phyloP scores from a whole-genome alignment of 2,797 vertebrate species.

The Sebastes trivittatus region DNA sequence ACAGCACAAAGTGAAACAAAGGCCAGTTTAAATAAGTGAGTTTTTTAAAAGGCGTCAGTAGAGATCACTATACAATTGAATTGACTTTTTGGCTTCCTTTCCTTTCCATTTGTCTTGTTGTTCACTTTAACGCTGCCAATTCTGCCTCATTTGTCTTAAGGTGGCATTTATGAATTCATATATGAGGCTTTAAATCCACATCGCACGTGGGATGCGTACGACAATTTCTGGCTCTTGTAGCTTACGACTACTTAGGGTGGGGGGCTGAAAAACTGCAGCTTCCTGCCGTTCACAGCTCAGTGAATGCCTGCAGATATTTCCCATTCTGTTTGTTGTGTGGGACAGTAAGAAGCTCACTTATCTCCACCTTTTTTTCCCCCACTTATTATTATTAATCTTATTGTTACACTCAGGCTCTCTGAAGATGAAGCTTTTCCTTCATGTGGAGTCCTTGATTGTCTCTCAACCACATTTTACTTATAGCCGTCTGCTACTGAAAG shows the following conservation, averaged over 20 bases:
- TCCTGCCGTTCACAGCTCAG: neutral
- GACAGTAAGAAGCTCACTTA: neutral
- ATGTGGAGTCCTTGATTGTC: neutral
- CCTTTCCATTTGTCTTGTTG: neutral
- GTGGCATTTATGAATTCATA: neutral
- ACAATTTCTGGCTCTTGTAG: neutral
- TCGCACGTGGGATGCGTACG: too few species aligned
- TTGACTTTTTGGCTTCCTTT: neutral
- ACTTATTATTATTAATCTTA: neutral
- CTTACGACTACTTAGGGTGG: neutral
- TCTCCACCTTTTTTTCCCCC: neutral
- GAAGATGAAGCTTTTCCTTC: neutral
- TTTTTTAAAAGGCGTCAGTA: too few species aligned
- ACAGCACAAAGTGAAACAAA: too few species aligned
- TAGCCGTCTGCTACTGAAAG: constrained; percentile 24
- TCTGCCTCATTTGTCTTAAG: neutral
- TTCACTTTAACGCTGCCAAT: neutral
- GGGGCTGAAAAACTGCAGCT: neutral
- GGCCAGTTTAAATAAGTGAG: too few species aligned
- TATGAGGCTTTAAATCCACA: neutral
- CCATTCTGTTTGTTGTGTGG: neutral
- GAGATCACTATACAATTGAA: too few species aligned
- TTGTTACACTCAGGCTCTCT: neutral
- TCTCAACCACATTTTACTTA: neutral
- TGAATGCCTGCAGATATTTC: neutral